Base-by-base conservation (phyloP, 2,888 invertebrate genomes). In the Phania funesta region DNA sequence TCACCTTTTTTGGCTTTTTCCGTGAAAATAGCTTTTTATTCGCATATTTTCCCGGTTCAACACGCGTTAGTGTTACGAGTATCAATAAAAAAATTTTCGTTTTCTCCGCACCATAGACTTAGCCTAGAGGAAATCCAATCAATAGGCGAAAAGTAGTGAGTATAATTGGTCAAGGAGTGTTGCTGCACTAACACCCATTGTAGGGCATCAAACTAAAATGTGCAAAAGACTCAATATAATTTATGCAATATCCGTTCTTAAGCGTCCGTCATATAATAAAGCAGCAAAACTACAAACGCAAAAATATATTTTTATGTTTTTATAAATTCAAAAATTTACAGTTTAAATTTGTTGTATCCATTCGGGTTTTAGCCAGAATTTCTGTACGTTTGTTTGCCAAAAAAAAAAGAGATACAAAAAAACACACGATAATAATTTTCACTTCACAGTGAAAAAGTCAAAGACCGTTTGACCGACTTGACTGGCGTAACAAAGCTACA, bases 391-490 rank as follows among this genome's bases (percentile, higher is more conserved):
- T 65, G 35, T 71, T 71, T 58, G 65, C 78, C 71, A 78, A 78
- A 78, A 65, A 50, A 8, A 38, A 41, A 56, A 64, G 1, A 62
- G 6, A 29, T 29, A 50, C 44, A 8, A 16, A 32, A 38, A 24
- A 29, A 65, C 26, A 18, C 22, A 46, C 22, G n/a, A 65, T 20
- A 50, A 44, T 38, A 11, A 44, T 73, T 35, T 70, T 56, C 68
- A 64, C 70, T 75, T 58, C 64, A 64, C 68, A 64, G 70, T 58
- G 64, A 56, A 83, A 85, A 85, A 88, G 89, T 89, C 89, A 89
- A 89, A 89, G 89, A 89, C 89, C 89, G 88, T 87, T 85, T 89
- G 89, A 89, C 89, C 89, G 89, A 89, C 85, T 89, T 87, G 86
- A 84, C 84, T 84, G 85, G 77, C 65, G 32, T 22, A 73, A 64